Base-by-base conservation (phyloP, 2,113 vertebrate species). In the Nothocercus julius region DNA sequence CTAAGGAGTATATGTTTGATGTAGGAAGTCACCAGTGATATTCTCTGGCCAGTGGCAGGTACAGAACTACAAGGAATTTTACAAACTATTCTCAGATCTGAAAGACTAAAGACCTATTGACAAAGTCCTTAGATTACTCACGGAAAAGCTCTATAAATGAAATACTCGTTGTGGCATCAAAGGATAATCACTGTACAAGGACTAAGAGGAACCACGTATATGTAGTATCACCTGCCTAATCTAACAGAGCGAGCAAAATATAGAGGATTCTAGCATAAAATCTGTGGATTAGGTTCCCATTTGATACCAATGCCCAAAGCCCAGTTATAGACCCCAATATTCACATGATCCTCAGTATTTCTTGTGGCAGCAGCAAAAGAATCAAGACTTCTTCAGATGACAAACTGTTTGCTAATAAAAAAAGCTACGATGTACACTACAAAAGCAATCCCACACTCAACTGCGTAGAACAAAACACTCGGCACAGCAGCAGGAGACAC, bases 131-230 rank as follows among this genome's bases (percentile, higher is more conserved):
- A 77, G 47, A 73, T 58, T 62, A 72, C 30, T 77, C 62, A 47
- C 5, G 32, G 40, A 93, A 89, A 86, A 84, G 19, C 32, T 62
- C 81, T 62, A 18, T 28, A 89, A 86, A 81, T 82, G 19, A 81
- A 92, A 45, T 53, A 72, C 72, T 78, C 51, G 78, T 86, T 5
- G 0, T 16, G 68, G 51, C 42, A 91, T 17, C 40, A n/a, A 88
- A 81, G 79, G 80, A 78, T 32, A 68, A 83, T 64, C 68, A 49
- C 54, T 76, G 19, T 5, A 85, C 63, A 44, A 66, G 25, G 32
- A 62, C 11, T 28, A 70, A 68, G 62, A 58, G 66, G 17, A 87
- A 36, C 32, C 44, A 34, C 72, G 45, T 32, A 40, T 3, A 13
- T 1, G 3, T n/a, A 67, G 82, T 75, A 78, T 53, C 84, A 75